A percentile compares a stretch with the other conserved stretches of the same genome.
These are phyloP conservation scores for Serranus cabrilla DNA, from an alignment of 2,797 vertebrate genomes.

Conservation along the genomic window DNA sequence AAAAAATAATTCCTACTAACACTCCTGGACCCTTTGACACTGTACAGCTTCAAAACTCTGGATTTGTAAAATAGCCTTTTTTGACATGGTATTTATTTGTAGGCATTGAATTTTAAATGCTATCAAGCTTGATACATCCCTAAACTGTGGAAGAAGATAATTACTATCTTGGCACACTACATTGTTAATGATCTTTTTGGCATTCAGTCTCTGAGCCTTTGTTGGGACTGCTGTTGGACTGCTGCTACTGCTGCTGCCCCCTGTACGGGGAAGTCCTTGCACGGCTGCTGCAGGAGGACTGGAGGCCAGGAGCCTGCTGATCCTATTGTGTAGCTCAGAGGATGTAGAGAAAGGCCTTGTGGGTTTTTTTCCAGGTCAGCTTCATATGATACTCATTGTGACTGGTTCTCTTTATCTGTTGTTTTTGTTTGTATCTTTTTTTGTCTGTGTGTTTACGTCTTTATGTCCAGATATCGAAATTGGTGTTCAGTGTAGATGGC, in stretches of 20 bases:
- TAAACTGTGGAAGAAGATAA: conserved; percentile 54
- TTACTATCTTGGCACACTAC: conserved; percentile 59
- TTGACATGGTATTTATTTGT: conserved; percentile 73
- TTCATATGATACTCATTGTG: conserved; percentile 47
- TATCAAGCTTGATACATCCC: conserved; percentile 36
- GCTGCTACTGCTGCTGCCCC: conserved; percentile 65
- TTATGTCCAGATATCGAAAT: conserved; percentile 42
- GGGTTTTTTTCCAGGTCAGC: conserved; percentile 31
- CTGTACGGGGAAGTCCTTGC: conserved; percentile 27
- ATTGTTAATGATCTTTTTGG: conserved; percentile 22
- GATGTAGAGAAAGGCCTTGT: conserved; percentile 47
- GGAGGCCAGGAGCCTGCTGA: conserved; percentile 39
- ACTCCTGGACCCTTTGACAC: conserved; percentile 66
- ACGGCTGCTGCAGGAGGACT: conserved; percentile 41
- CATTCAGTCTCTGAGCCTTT: conserved; percentile 54
- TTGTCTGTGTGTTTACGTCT: conserved; percentile 73
- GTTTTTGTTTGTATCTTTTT: conserved; percentile 45
- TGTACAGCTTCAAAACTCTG: conserved; percentile 56
- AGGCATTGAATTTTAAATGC: conserved; percentile 58
- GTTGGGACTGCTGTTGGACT: conserved; percentile 67
- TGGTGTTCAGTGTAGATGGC: conserved; percentile 33
- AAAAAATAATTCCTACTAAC: conserved; percentile 55
- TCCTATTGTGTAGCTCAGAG: conserved; percentile 38
- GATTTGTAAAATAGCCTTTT: conserved; percentile 61
- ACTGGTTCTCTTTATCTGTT: conserved; percentile 48